Base-by-base conservation (phyloP, 2,797 vertebrate genomes). In the Poecilia gillii region DNA sequence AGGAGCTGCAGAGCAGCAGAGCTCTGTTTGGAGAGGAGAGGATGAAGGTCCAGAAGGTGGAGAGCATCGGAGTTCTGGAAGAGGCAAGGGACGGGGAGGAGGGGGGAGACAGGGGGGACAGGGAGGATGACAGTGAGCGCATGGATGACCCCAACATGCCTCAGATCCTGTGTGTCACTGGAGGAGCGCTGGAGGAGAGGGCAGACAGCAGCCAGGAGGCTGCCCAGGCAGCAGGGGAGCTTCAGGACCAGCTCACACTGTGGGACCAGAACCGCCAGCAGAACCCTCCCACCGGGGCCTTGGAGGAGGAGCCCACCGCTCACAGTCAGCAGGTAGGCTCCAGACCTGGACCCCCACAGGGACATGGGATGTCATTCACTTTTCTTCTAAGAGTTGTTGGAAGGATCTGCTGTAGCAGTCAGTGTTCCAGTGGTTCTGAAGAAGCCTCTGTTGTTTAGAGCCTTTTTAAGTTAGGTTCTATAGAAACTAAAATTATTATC, bases 21-120 rank as follows among this genome's bases (percentile, higher is more conserved):
- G 78, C 83, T 0, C 12, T 90, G 25, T 93, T 94, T 3, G 80
- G 20, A 0, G 96, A 96, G 0, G 95, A 96, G 1, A 87, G 92
- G 47, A 88, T 94, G 23, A 92, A 95, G 79, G 94, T 95, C 64
- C 95, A 96, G 47, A 93, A 96, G 25, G 97, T 96, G 57, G 95
- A 95, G 75, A 90, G 95, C 6, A 95, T 96, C 0, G 93, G 96
- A 0, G 96, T 96, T 14, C 85, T 96, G 3, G 95, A 96, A 46
- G 94, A 94, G 73, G 93, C 90, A 0, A 90, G 88, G 11, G 93
- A 88, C 0, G 94, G 73, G 18, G 82, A 84, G 80, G 49, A 0
- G 89, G 77, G 78, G 6, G 18, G 88, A 6, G 93, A 88, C 0
- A 94, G 73, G 18, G 82, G 85, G 81, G 47, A 0, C 49, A 89